Percentiles rank a stretch among this genome's conserved stretches.
Conservation (phyloP, 2,888 invertebrate species). For the Saturnia pavonia region DNA sequence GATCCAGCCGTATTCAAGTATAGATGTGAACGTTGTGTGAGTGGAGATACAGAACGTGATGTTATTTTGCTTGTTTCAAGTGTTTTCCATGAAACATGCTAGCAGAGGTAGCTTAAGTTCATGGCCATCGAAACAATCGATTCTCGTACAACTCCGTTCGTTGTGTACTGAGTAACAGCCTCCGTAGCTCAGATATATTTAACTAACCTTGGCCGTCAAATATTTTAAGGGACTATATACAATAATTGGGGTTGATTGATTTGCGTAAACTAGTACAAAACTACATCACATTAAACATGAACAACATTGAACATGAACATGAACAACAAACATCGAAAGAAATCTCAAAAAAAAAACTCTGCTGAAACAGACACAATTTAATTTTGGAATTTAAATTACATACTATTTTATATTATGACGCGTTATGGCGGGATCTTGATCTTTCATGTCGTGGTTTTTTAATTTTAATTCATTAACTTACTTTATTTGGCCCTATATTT, state of each 20-base stretch:
- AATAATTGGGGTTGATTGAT: too few relatives aligned
- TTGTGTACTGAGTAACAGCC: slow-evolving; percentile 30
- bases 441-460: too few relatives aligned
- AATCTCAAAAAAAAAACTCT: not conserved
- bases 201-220: slow-evolving; percentile 47
- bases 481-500: too few relatives aligned
- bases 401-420: not conserved
- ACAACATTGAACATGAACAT: too few relatives aligned
- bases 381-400: not conserved
- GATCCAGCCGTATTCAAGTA: slow-evolving; percentile 21
- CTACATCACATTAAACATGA: too few relatives aligned
- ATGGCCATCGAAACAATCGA: slow-evolving; percentile 74
- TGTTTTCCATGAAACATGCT: slow-evolving; percentile 50
- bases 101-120: slow-evolving; percentile 60
- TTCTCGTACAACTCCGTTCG: slow-evolving; percentile 45
- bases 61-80: slow-evolving; percentile 47
- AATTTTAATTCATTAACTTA: too few relatives aligned
- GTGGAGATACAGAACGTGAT: slow-evolving; percentile 41
- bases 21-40: slow-evolving; percentile 39
- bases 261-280: too few relatives aligned
- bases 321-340: too few relatives aligned
- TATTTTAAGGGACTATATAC: slow-evolving; percentile 31
- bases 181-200: slow-evolving; percentile 42
- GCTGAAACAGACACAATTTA: not conserved
- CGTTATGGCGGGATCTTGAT: too few relatives aligned